A percentile compares a stretch with the other conserved stretches of the same genome.
phyloP scores from a whole-genome alignment of 1,140 invertebrate genomes.

The Zaprionus kolodkinae region DNA sequence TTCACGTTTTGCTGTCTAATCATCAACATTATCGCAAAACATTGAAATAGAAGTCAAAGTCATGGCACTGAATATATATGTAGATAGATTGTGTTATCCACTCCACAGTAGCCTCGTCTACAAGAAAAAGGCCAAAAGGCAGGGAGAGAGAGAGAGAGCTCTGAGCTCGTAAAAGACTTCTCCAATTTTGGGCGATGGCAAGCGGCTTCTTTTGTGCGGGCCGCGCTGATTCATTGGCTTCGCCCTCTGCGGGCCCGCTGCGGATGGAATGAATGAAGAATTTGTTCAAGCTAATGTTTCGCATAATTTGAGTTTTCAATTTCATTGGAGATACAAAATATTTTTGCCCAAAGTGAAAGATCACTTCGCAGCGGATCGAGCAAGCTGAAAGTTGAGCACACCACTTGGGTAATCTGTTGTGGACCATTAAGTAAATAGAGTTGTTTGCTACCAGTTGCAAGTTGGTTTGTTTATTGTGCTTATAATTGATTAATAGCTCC shows the following conservation, averaged over 20 bases:
- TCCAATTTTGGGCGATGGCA: constrained; percentile 41
- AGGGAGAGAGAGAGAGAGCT: constrained; percentile 1
- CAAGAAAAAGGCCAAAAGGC: constrained; percentile 22
- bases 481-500: constrained; percentile 7
- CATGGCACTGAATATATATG: constrained; percentile 52
- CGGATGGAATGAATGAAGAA: constrained; percentile 10
- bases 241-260: constrained; percentile 17
- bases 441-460: constrained; percentile 26
- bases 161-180: neutral
- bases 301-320: constrained; percentile 42
- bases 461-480: neutral
- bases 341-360: constrained; percentile 63
- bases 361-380: constrained; percentile 31
- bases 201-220: constrained; percentile 36
- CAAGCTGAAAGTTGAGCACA: constrained; percentile 4
- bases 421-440: constrained; percentile 42
- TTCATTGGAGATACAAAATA: constrained; percentile 49
- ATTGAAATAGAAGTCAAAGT: constrained; percentile 73
- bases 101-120: constrained; percentile 53
- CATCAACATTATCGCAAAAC: constrained; percentile 76
- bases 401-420: constrained; percentile 19
- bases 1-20: constrained; percentile 69
- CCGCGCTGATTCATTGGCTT: constrained; percentile 25
- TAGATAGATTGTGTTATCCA: neutral
- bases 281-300: constrained; percentile 18